Percentiles rank a stretch among this genome's conserved stretches.
phyloP scores from a whole-genome alignment of 2,113 vertebrate genomes.

The Petroica traversi region DNA sequence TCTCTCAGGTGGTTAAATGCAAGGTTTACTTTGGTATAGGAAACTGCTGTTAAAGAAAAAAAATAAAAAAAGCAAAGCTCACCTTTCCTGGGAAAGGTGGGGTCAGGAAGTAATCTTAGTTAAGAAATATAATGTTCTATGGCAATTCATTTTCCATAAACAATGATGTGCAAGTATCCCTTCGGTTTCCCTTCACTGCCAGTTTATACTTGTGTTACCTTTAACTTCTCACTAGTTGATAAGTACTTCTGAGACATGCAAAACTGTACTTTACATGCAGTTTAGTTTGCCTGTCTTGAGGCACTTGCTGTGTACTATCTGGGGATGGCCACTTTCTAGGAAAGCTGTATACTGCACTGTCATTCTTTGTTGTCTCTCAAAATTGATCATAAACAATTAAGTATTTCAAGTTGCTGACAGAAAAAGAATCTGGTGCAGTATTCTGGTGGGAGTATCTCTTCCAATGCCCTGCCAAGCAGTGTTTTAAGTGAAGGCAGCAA shows the following conservation, averaged over 20 bases:
- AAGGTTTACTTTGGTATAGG: background rate
- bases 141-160: background rate
- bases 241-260: background rate
- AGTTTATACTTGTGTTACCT: background rate
- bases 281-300: background rate
- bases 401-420: background rate
- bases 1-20: background rate
- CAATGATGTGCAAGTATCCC: background rate
- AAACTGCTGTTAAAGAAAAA: background rate
- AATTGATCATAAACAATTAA: background rate
- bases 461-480: background rate
- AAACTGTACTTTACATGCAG: background rate
- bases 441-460: background rate
- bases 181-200: background rate
- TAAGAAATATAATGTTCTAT: background rate
- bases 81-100: background rate
- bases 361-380: background rate
- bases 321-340: background rate
- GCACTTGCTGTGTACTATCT: background rate
- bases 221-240: background rate
- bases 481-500: background rate
- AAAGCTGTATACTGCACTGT: background rate
- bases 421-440: background rate
- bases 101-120: background rate
- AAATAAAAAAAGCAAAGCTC: background rate